phyloP scores from a whole-genome alignment of 2,888 invertebrate species.

The Cremastinae sp. region DNA sequence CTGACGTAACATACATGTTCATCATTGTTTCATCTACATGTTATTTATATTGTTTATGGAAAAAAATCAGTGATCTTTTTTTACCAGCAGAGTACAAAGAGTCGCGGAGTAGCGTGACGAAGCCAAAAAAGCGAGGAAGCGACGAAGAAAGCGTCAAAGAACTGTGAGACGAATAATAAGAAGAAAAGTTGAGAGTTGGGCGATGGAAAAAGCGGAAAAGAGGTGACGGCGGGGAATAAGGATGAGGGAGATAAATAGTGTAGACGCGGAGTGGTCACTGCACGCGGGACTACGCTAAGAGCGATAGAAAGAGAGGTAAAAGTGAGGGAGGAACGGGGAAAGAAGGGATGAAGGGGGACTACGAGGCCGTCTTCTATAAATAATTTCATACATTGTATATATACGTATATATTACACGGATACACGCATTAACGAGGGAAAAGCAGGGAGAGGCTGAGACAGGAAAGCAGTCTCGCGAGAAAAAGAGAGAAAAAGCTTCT shows the following conservation, averaged over 20 bases:
- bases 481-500: conserved; percentile 54
- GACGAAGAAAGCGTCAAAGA: too few species aligned
- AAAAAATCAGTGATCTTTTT: too few species aligned
- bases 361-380: conserved; percentile 74
- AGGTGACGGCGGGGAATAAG: conserved; percentile 42
- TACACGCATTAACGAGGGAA: conserved; percentile 45
- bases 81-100: too few species aligned
- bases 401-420: too few species aligned
- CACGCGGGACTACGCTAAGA: conserved; percentile 72
- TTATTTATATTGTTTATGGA: too few species aligned
- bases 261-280: conserved; percentile 68
- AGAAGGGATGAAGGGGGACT: conserved; percentile 55
- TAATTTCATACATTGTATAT: conserved; percentile 70
- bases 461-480: too few species aligned
- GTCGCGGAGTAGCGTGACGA: too few species aligned
- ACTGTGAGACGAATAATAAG: too few species aligned
- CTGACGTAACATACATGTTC: too few species aligned
- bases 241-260: conserved; percentile 48
- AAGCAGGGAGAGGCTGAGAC: conserved; percentile 38
- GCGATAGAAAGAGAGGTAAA: conserved; percentile 52
- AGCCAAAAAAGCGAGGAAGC: too few species aligned
- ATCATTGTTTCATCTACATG: too few species aligned
- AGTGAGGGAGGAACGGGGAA: conserved; percentile 43
- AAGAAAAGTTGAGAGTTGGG: conserved; percentile 1
- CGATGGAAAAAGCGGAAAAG: conserved; percentile 8